Base-by-base conservation (phyloP, 1,140 invertebrate genomes). In the Drosophila grimshawi region DNA sequence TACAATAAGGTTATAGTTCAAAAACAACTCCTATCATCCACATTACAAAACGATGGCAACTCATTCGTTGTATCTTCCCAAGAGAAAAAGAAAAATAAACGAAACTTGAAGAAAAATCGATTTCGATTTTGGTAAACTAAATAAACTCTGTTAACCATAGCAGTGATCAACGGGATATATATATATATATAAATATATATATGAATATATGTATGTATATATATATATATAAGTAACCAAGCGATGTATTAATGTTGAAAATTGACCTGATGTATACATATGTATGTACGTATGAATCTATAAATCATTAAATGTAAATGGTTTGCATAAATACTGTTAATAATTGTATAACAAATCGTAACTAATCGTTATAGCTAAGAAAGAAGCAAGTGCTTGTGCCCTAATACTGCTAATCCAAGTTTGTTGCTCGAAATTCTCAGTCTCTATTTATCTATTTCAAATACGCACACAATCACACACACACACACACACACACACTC, bases 351-450 rank as follows among this genome's bases (percentile, higher is more conserved):
- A 60, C 7, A 35, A 48, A 5, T 35, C 32, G 11, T 43, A 59
- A 45, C 41, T 61, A 48, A 11, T 66, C 43, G 33, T 48, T 59
- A 59, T 49, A 7, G 19, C 33, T 59, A 59, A 52, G 39, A 73
- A 55, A 49, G 8, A 68, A 68, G 64, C 64, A 73, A 73, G 41
- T 68, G 70, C 70, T 73, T 73, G 70, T 41, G 56, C 56, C 64
- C 70, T 68, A 67, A 32, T 68, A 68, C 33, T 61, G 56, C 41
- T 73, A 56, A 73, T 73, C 57, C 56, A 56, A 73, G 70, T 68
- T 68, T 73, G 49, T 55, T 73, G 70, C 70, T 73, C 70, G 70
- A 61, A 41, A 61, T 46, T 56, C 49, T 73, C 70, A 68, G 56
- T 68, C 64, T 73, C 56, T 55, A 68, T 73, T 73, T 61, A 61